Evolutionary conservation across 2,888 invertebrate species (phyloP).

Genomic region (Napeogenes sylphis): DNA sequence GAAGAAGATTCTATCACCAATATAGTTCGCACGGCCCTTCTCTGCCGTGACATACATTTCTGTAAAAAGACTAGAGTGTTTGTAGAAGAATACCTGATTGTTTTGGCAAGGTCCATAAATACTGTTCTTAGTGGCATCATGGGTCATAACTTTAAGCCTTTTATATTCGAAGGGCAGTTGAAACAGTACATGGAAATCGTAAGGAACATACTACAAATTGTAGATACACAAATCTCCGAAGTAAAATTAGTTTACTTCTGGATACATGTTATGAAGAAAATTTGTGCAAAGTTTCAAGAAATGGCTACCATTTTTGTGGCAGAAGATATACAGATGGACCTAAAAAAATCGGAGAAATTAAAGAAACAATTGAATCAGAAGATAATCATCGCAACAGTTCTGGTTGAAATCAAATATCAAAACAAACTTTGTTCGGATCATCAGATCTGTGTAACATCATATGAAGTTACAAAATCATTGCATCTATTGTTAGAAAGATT

Average conservation of each 20-base stretch:
- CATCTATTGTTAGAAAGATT: constrained; percentile 41
- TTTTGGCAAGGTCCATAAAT: constrained; percentile 44
- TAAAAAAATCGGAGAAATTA: constrained; percentile 33
- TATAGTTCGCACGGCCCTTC: constrained; percentile 40
- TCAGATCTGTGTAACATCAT: constrained; percentile 44
- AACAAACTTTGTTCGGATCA: constrained; percentile 47
- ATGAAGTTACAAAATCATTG: constrained; percentile 47
- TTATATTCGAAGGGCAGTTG: constrained; percentile 27
- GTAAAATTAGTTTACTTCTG: constrained; percentile 42
- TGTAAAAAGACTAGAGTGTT: constrained; percentile 43
- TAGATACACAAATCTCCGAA: constrained; percentile 37
- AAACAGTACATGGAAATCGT: constrained; percentile 39
- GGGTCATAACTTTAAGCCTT: constrained; percentile 23
- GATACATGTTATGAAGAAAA: constrained; percentile 51
- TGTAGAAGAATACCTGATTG: constrained; percentile 49
- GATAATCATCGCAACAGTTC: constrained; percentile 40
- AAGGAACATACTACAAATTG: constrained; percentile 41
- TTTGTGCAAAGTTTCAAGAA: constrained; percentile 50
- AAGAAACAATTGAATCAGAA: constrained; percentile 29
- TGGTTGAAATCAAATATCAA: constrained; percentile 49
- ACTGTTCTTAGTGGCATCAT: constrained; percentile 36
- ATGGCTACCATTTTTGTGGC: constrained; percentile 37
- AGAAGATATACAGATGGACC: constrained; percentile 36
- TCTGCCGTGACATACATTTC: constrained; percentile 48
- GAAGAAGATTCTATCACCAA: constrained; percentile 38